Percentiles rank a stretch among this genome's conserved stretches.
phyloP scores from a whole-genome alignment of 2,113 vertebrate species.

The Chiloscyllium plagiosum region DNA sequence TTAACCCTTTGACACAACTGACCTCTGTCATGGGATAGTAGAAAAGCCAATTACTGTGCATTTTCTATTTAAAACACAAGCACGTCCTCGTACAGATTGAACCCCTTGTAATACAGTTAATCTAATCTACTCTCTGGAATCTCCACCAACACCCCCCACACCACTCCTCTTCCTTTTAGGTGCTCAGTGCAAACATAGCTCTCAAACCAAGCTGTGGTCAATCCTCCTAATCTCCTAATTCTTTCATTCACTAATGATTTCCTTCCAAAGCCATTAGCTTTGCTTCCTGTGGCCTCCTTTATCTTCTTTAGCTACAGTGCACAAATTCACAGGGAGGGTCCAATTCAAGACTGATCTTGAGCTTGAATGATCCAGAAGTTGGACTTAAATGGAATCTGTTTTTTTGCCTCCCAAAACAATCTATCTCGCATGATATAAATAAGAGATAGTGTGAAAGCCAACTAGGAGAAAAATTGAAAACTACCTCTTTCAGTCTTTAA shows the following conservation, averaged over 20 bases:
- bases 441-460: too few relatives aligned
- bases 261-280: background rate
- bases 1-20: background rate
- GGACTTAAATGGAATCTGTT: too few relatives aligned
- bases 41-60: background rate
- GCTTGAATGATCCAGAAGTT: too few relatives aligned
- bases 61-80: constrained; percentile 17
- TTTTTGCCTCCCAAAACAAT: too few relatives aligned
- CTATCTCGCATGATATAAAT: too few relatives aligned
- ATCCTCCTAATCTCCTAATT: background rate
- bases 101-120: background rate
- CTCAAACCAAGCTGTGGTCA: background rate
- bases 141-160: background rate
- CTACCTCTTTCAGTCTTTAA: too few relatives aligned
- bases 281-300: too few relatives aligned
- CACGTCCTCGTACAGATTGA: background rate
- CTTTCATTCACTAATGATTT: background rate
- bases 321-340: too few relatives aligned
- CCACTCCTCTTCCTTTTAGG: background rate
- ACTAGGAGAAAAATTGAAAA: too few relatives aligned
- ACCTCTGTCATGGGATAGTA: background rate
- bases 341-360: too few relatives aligned
- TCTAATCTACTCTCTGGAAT: background rate
- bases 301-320: too few relatives aligned
- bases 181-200: background rate